Base-by-base conservation (phyloP, 2,113 vertebrate genomes). In the Sphyrna mokarran region DNA sequence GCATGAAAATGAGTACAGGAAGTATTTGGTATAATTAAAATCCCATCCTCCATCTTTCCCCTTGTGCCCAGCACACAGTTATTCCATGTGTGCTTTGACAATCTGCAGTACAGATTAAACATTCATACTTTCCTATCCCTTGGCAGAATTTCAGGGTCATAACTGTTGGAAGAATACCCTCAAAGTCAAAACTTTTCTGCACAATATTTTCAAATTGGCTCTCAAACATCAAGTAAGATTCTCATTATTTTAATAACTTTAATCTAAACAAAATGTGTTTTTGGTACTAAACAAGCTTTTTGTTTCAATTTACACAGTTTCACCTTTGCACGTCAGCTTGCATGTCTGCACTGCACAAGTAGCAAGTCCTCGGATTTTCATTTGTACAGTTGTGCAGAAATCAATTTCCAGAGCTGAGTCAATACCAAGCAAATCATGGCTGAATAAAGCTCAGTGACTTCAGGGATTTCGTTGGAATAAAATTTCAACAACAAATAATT, bases 241-340 rank as follows among this genome's bases (percentile, higher is more conserved):
- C 29, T 61, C 29, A 26, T 58, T 48, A 89, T 89, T 89, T 89
- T 89, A 89, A 89, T 89, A 61, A 89, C 26, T 3, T 29, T 26
- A 29, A 61, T 58, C 26, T 58, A 89, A 89, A 48, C 86, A 89
- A 89, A 89, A 29, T 89, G 86, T 7, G 26, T 26, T 76, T 83
- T 6, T 37, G 37, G n/a, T 83, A 89, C 48, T 14, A 89, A 89
- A 61, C 13, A 6, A 89, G 54, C 40, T 48, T 58, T 89, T 33
- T 89, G 48, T 89, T 89, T 89, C 26, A 89, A 89, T 58, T 89
- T 58, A 26, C 91, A 68, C 91, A 69, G 20, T 69, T 94, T 69
- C 33, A 11, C 20, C 68, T 94, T 10, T 43, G 10, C 20, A 23
- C 91, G 29, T 69, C 69, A 70, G n/a, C 7, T 26, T 40, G 3